Base-by-base conservation (phyloP, 2,113 vertebrate genomes). In the Sylvia atricapilla region DNA sequence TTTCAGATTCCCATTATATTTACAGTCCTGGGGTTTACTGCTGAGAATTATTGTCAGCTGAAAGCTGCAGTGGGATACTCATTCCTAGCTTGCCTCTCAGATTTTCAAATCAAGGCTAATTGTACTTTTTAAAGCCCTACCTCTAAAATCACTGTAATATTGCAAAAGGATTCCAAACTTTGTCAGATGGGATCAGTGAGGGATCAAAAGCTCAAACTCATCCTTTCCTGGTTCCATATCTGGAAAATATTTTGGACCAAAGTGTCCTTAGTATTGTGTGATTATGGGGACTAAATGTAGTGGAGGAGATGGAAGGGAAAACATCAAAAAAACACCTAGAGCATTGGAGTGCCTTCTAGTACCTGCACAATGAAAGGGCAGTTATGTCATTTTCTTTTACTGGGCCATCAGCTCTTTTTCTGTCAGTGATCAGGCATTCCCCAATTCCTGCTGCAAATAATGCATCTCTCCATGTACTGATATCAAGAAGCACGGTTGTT, bases 1-100 rank as follows among this genome's bases (percentile, higher is more conserved):
- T 95, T 94, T 95, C 91, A 96, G 68, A 90, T 81, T 86, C 79
- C 83, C 64, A 43, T 92, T 93, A 70, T 90, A 93, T 90, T 90
- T 97, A 80, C 79, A 77, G 83, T 86, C 79, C 50, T 6, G 31
- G 16, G 68, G 63, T 63, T 92, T 64, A 55, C 75, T 78, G 50
- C 90, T 90, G 76, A 92, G 83, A 95, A 63, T 94, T 93, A 90
- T 74, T 96, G 67, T 27, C 16, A 55, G 16, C 83, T 89, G 76
- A 62, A 96, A 86, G 60, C 76, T 92, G 79, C 63, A 77, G 59
- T 80, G 79, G 63, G 76, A 58, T 92, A 28, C 46, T 92, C 23
- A 47, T 88, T 86, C 59, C 59, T 85, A 66, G 30, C 64, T 78
- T 77, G 47, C 35, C 43, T 92, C 83, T 90, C 66, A 88, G 79